Conservation (phyloP, 2,888 invertebrate genomes). For the Bombyx huttoni region DNA sequence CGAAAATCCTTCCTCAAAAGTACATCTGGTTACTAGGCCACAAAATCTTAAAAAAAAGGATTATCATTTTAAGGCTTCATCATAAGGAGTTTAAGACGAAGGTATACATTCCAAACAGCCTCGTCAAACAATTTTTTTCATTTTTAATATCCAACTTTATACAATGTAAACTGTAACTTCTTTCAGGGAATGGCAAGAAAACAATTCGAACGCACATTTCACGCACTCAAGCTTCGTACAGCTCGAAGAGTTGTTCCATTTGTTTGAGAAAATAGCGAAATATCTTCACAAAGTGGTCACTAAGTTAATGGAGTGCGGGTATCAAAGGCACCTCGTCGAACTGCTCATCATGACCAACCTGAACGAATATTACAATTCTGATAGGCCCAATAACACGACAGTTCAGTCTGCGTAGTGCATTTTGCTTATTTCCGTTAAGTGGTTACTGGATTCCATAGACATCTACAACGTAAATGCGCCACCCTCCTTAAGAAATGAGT, state of each 20-base stretch:
- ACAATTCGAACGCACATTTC: slow-evolving; percentile 51
- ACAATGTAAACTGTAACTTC: slow-evolving; percentile 8
- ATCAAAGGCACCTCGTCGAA: slow-evolving; percentile 77
- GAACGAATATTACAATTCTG: slow-evolving; percentile 70
- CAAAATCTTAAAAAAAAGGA: too few relatives aligned
- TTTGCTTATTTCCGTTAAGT: neutral
- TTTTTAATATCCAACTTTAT: neutral
- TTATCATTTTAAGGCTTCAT: too few relatives aligned
- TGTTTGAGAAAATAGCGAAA: slow-evolving; percentile 72
- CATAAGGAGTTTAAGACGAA: too few relatives aligned
- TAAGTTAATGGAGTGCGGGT: slow-evolving; percentile 76
- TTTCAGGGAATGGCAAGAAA: slow-evolving; percentile 72
- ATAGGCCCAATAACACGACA: slow-evolving; percentile 35
- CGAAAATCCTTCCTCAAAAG: too few relatives aligned
- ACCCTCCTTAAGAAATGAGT: too few relatives aligned
- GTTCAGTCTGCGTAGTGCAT: slow-evolving; percentile 11
- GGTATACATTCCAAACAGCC: too few relatives aligned
- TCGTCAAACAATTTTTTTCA: too few relatives aligned
- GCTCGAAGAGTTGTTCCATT: slow-evolving; percentile 72
- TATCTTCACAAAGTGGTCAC: slow-evolving; percentile 75
- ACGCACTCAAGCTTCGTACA: slow-evolving; percentile 73
- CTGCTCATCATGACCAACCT: slow-evolving; percentile 77
- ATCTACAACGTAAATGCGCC: neutral
- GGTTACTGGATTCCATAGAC: too few relatives aligned
- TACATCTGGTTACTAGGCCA: too few relatives aligned